phyloP scores from a whole-genome alignment of 2,888 invertebrate genomes.

The Pyrgus malvae region DNA sequence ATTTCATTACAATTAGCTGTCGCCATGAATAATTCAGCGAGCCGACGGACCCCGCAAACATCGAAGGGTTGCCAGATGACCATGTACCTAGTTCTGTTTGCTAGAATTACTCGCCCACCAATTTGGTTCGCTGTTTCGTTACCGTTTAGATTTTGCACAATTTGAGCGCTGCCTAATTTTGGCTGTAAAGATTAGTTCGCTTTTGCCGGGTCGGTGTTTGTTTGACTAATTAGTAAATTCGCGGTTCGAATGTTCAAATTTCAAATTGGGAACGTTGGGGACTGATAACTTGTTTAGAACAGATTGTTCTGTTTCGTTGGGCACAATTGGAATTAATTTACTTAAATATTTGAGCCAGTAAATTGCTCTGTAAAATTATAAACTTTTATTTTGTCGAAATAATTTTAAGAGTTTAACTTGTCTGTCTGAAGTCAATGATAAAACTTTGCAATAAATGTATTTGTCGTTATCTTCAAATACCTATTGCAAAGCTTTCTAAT shows the following conservation, averaged over 20 bases:
- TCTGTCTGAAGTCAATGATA: too few species aligned
- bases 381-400: too few species aligned
- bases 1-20: constrained; percentile 81
- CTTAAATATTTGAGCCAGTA: too few species aligned
- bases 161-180: constrained; percentile 27
- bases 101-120: constrained; percentile 53
- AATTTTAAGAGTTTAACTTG: too few species aligned
- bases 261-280: neutral
- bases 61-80: constrained; percentile 69
- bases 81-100: constrained; percentile 59
- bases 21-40: constrained; percentile 76
- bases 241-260: constrained; percentile 26
- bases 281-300: neutral
- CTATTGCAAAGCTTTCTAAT: too few species aligned
- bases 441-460: too few species aligned
- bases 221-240: constrained; percentile 25
- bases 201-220: constrained; percentile 14
- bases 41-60: constrained; percentile 65
- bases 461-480: too few species aligned
- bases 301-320: too few species aligned
- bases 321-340: too few species aligned
- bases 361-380: too few species aligned
- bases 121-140: constrained; percentile 60
- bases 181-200: constrained; percentile 27
- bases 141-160: constrained; percentile 40